phyloP scores from a whole-genome alignment of 2,797 vertebrate species.

The Cercopithecus diana region DNA sequence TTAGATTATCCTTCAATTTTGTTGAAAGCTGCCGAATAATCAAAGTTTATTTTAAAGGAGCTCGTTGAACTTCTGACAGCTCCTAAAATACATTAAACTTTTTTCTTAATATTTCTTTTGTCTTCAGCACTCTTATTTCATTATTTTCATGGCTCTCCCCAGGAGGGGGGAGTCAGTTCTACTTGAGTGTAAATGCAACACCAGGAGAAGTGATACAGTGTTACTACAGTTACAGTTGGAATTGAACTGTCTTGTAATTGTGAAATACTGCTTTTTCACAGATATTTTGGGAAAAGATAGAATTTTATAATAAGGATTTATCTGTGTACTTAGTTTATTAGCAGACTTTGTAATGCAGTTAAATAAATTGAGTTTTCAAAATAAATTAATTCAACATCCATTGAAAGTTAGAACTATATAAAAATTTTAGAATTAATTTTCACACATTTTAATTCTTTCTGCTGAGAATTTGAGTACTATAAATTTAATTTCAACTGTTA shows the following conservation, averaged over 20 bases:
- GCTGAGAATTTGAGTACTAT: neutral
- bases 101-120: neutral
- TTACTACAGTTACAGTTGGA: neutral
- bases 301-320: slow-evolving; percentile 14
- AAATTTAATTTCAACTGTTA: slow-evolving; percentile 14
- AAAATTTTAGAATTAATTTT: slow-evolving; percentile 15
- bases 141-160: neutral
- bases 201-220: neutral
- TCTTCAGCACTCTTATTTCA: neutral
- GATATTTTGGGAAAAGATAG: neutral
- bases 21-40: neutral
- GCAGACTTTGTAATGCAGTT: neutral
- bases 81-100: neutral
- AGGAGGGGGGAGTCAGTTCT: neutral
- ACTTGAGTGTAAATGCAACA: neutral
- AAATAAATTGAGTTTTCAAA: slow-evolving; percentile 22
- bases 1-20: neutral
- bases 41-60: neutral
- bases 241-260: neutral
- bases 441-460: neutral
- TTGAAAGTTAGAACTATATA: neutral
- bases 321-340: neutral
- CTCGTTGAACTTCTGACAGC: neutral
- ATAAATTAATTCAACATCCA: neutral
- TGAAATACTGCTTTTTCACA: neutral